Evolutionary conservation across 1,140 invertebrate genomes (phyloP), one percentile per base, ranked within the genome.

Genomic region (Plodia interpunctella): DNA sequence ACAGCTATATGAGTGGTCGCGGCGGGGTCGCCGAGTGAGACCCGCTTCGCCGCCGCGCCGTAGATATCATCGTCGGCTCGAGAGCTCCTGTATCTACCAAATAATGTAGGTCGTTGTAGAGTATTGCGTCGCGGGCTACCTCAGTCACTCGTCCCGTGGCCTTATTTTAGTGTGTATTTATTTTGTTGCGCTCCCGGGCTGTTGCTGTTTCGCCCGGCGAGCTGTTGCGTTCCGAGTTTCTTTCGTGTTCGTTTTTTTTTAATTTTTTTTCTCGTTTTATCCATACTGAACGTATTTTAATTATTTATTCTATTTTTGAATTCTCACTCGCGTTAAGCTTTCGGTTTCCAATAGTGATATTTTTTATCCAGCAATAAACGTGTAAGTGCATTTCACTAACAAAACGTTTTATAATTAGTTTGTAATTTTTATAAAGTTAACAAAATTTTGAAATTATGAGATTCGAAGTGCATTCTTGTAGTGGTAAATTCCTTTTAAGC

Each of bases 321-420:
- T 83, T 81, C 72, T 87, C 83, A 80, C 73, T 78, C 73, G 73
- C 73, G 71, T 76, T 74, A 78, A 82, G 82, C 81, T 71, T 61
- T 83, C 77, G 78, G 83, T 88, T 88, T 88, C 85, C 81, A 86
- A 70, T 87, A 88, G 88, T 90, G 88, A 90, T 90, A 90, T 90
- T 90, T 28, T 83, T 88, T 82, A 87, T 85, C 81, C 84, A 90
- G 88, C 88, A 90, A 90, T 90, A 90, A 90, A 80, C 68, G 69
- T 78, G 73, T 75, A 84, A 82, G 84, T 88, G 87, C 86, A 89
- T 89, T 88, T 89, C 81, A 81, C 80, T 78, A 78, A 85, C 79
- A 85, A 79, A 65, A 80, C 72, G 72, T 80, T 84, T 79, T 85
- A 86, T 82, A 78, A 84, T 88, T 81, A 87, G 84, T 87, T 79